Conservation (phyloP, 1,140 invertebrate species). For the Hyles vespertilio region DNA sequence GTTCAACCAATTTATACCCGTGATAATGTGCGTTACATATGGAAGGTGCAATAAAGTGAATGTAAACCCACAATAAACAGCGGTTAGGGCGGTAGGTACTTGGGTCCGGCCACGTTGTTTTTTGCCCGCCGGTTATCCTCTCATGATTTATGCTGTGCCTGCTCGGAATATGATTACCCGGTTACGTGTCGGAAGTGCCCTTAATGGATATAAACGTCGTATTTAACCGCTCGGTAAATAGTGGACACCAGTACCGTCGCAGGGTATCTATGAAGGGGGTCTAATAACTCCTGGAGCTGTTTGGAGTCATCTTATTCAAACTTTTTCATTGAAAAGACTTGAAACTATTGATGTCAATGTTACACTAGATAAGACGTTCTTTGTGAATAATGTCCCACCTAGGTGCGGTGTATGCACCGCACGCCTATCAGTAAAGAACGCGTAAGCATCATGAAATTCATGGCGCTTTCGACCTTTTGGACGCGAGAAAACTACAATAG, state of each 20-base stretch:
- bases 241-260: constrained; percentile 10
- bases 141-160: constrained; percentile 68
- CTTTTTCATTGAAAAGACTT: too few species aligned
- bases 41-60: constrained; percentile 29
- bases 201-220: constrained; percentile 70
- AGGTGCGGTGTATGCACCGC: too few species aligned
- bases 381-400: too few species aligned
- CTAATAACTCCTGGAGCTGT: background rate
- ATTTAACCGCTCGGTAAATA: constrained; percentile 55
- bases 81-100: constrained; percentile 36
- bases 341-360: too few species aligned
- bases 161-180: constrained; percentile 68
- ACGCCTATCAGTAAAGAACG: too few species aligned
- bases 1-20: too few species aligned
- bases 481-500: too few species aligned
- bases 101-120: constrained; percentile 51
- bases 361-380: too few species aligned
- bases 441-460: too few species aligned
- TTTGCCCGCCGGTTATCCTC: constrained; percentile 53
- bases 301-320: too few species aligned
- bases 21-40: constrained; percentile 15
- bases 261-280: background rate
- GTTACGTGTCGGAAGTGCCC: constrained; percentile 59
- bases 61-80: constrained; percentile 50
- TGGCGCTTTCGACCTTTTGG: too few species aligned